Evolutionary conservation across 2,797 vertebrate species (phyloP), one percentile per base, ranked within the genome.

Genomic region (Oreochromis grahami): DNA sequence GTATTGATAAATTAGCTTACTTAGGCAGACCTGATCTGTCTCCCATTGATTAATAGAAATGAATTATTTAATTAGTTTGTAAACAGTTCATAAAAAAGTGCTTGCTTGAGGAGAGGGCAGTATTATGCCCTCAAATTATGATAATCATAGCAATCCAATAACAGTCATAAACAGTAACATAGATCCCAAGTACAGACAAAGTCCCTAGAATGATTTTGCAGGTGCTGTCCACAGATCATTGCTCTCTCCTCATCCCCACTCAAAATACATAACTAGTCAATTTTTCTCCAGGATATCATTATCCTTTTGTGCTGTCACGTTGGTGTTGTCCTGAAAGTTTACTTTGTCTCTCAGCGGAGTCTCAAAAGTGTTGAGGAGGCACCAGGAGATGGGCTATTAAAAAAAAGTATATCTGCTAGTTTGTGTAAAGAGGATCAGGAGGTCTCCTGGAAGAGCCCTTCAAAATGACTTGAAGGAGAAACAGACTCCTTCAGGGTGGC

Each of bases 11-110:
- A 94, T 89, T 65, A 90, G 68, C 91, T 85, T 78, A 43, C 87
- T 63, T 41, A 12, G 26, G 70, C 60, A 56, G n/a, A 79, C 15
- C 50, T 38, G 26, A 84, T 77, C 65, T 3, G n/a, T 84, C 82
- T 80, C 17, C 53, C 65, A 41, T 70, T 86, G 85, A 90, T 92
- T 86, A 89, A 90, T 87, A 80, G 68, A 89, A 93, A 93, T 93
- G 41, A 84, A 89, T 93, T 91, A 92, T 93, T 92, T 82, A 93
- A 92, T 92, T 77, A 77, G 80, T 87, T 90, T 86, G 88, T 92
- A 86, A 92, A 90, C 91, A 86, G 72, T 84, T 87, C 76, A 86
- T 90, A 60, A 83, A 63, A 32, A 21, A 77, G 24, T 63, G 50
- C 68, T 84, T 79, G 80, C 80, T 86, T 58, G 76, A 85, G 76